phyloP scores from a whole-genome alignment of 2,797 vertebrate species.

The Phrynocephalus vlangalii region DNA sequence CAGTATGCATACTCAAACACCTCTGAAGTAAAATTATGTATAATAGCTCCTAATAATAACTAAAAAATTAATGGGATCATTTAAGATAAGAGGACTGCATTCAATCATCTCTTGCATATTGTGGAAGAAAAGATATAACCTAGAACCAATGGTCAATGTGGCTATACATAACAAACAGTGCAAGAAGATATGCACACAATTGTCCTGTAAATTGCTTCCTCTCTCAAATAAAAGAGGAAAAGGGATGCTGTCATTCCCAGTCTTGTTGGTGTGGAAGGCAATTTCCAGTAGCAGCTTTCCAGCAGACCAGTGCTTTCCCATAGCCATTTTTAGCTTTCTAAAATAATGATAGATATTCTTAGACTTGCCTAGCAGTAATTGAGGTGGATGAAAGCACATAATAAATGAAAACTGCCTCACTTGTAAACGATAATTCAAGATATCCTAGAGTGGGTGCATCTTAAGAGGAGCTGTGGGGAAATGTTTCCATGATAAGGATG shows the following conservation, averaged over 20 bases:
- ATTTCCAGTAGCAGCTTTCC: not conserved
- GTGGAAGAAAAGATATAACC: not conserved
- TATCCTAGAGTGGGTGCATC: conserved; percentile 1
- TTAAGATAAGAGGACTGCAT: not conserved
- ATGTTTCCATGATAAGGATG: conserved; percentile 13
- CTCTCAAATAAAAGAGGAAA: not conserved
- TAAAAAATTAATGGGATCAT: not conserved
- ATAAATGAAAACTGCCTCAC: conserved; percentile 34
- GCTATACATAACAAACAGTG: not conserved
- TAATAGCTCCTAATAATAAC: not conserved
- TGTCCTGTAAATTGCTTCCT: not conserved
- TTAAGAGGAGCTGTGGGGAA: not conserved
- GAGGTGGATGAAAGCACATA: conserved; percentile 27
- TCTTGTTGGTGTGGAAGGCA: not conserved
- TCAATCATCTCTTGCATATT: not conserved
- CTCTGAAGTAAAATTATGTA: not conserved
- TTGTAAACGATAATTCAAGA: conserved; percentile 12
- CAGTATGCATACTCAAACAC: no score
- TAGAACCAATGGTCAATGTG: not conserved
- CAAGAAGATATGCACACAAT: not conserved
- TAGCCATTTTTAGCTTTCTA: not conserved
- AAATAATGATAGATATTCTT: conserved; percentile 17
- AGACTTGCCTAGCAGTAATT: conserved; percentile 11
- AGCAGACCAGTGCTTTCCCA: not conserved
- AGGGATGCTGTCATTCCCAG: not conserved